Conservation (phyloP, 2,113 vertebrate species). For the Ciconia stormi region DNA sequence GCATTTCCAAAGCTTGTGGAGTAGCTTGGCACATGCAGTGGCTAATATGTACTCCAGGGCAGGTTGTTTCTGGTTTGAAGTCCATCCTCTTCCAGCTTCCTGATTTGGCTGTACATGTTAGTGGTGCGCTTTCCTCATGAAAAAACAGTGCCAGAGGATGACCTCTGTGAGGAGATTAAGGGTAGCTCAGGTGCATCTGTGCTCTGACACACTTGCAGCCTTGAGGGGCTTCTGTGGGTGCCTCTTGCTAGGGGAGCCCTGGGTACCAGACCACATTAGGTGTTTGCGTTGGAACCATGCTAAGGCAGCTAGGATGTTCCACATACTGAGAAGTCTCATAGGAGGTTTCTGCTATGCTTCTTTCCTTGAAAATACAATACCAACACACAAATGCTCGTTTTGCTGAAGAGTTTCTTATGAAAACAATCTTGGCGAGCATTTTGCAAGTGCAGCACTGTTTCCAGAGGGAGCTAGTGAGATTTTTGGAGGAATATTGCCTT, state of each 20-base stretch:
- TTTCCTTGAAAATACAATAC: not conserved
- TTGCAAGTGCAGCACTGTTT: accelerated
- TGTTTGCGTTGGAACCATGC: accelerated
- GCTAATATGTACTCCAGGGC: not conserved
- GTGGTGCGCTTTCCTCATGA: not conserved
- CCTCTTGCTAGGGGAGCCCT: not conserved
- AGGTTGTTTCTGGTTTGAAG: not conserved
- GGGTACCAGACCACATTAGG: not conserved
- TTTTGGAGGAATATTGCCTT: not conserved
- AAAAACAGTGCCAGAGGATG: not conserved
- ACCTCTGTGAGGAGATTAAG: not conserved
- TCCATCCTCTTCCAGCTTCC: not conserved
- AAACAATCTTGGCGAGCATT: not conserved
- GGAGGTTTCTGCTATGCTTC: not conserved
- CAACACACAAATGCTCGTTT: not conserved
- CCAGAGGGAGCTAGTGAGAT: not conserved
- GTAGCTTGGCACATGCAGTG: not conserved
- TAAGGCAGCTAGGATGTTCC: not conserved
- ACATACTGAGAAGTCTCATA: not conserved
- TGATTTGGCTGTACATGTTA: accelerated
- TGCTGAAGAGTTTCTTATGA: not conserved
- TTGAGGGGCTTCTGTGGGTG: not conserved
- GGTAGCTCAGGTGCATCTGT: not conserved
- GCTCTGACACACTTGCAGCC: not conserved
- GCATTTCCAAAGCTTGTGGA: not conserved